phyloP scores from a whole-genome alignment of 2,113 vertebrate genomes.

The mouse (Mus musculus) region GRCm39 chr10:76784501-76785000 shows the following conservation, averaged over 20 bases:
- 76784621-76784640: background rate
- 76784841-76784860: background rate
- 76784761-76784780: background rate
- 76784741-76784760: too few species aligned
- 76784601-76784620: background rate
- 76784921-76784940: background rate
- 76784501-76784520: background rate
- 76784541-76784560: background rate
- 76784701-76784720: background rate
- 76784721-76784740: background rate
- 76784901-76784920: slow-evolving; percentile 21
- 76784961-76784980: background rate
- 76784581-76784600: background rate
- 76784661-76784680: background rate
- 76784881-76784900: background rate
- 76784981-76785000: background rate
- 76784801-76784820: background rate
- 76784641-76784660: background rate
- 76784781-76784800: background rate
- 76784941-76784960: background rate
- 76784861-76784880: too few species aligned
- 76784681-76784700: background rate
- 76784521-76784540: background rate
- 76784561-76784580: background rate
- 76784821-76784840: background rate